Conservation (phyloP, 2,113 vertebrate genomes). For the Sorex fumeus region DNA sequence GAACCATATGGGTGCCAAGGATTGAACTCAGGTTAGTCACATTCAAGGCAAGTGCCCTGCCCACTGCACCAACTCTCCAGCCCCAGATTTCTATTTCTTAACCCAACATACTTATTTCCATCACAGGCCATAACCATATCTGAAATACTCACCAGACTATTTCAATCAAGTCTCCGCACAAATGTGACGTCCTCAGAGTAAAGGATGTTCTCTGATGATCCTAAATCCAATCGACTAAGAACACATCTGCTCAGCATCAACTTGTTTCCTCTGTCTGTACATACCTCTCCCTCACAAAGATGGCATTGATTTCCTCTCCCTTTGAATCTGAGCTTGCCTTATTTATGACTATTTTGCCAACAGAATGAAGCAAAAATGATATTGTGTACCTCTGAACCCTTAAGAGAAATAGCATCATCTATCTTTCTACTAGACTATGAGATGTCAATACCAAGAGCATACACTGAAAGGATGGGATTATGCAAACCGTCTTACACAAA, state of each 20-base stretch:
- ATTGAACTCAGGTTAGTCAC: too few species aligned
- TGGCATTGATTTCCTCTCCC: not conserved
- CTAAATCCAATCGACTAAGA: not conserved
- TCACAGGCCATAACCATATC: not conserved
- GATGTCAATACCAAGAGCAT: not conserved
- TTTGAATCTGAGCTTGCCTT: not conserved
- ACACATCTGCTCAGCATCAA: conserved; percentile 8
- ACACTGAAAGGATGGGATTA: not conserved
- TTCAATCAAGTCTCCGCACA: not conserved
- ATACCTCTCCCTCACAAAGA: not conserved
- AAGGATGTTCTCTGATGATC: not conserved
- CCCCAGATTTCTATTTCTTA: not conserved
- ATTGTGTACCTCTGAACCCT: not conserved
- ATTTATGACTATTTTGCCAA: not conserved
- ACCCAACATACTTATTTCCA: conserved; percentile 26
- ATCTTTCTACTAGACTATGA: not conserved
- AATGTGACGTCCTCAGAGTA: not conserved
- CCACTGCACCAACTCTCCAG: too few species aligned
- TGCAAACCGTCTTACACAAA: not conserved
- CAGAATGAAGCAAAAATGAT: not conserved
- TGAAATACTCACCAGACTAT: conserved; percentile 12
- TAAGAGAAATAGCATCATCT: not conserved
- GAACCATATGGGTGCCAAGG: too few species aligned
- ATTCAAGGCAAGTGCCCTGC: too few species aligned
- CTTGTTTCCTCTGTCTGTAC: not conserved